phyloP scores from a whole-genome alignment of 1,140 invertebrate species.

The Drosophila neocordata region DNA sequence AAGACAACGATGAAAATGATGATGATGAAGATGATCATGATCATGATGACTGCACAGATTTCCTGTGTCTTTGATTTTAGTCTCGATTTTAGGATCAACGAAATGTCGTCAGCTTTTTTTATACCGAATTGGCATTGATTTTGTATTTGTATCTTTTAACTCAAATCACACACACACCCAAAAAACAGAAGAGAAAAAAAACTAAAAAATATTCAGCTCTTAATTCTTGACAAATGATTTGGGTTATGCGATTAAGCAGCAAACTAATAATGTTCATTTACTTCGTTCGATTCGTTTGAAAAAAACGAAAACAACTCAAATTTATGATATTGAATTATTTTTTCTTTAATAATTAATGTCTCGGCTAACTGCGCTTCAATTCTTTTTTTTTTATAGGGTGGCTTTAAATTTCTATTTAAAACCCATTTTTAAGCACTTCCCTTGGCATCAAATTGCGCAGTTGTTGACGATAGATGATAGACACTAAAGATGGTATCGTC shows the following conservation, averaged over 20 bases:
- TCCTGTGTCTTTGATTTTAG: slow-evolving; percentile 46
- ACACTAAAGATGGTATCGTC: slow-evolving; percentile 11
- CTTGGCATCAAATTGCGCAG: slow-evolving; percentile 18
- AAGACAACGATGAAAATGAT: slow-evolving; percentile 9
- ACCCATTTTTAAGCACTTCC: neutral
- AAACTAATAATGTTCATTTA: slow-evolving; percentile 16
- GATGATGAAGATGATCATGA: slow-evolving; percentile 48
- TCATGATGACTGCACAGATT: slow-evolving; percentile 27
- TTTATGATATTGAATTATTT: slow-evolving; percentile 1
- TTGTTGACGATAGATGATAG: neutral
- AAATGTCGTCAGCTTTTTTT: slow-evolving; percentile 79
- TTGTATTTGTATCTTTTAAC: slow-evolving; percentile 36
- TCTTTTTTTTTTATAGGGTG: neutral
- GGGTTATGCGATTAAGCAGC: slow-evolving; percentile 56
- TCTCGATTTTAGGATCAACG: slow-evolving; percentile 78
- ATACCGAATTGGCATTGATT: slow-evolving; percentile 76
- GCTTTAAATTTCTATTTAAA: slow-evolving; percentile 9
- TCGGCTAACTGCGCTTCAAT: slow-evolving; percentile 4
- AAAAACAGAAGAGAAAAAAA: neutral
- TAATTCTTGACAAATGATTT: slow-evolving; percentile 69
- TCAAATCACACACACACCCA: slow-evolving; percentile 26
- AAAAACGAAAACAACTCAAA: neutral
- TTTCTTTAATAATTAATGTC: neutral
- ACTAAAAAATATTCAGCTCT: slow-evolving; percentile 15
- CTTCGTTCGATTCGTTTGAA: neutral